Percentiles rank a stretch among this genome's conserved stretches.
phyloP scores from a whole-genome alignment of 2,113 vertebrate genomes.

The Chionodraco myersi region DNA sequence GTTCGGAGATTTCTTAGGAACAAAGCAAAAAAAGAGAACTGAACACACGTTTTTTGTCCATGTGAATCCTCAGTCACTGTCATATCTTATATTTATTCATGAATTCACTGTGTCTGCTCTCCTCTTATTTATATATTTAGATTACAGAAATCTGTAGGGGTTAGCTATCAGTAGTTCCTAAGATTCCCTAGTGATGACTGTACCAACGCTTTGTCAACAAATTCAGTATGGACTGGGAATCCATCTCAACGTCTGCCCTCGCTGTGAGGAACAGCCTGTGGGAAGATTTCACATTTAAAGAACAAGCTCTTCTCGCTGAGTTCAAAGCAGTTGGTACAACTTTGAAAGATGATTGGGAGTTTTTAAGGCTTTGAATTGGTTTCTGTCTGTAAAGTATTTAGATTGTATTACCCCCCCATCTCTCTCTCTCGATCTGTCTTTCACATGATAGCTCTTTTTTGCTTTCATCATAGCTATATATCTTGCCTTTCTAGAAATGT shows the following conservation, averaged over 20 bases:
- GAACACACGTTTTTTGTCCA: constrained; percentile 1
- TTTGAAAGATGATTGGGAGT: constrained; percentile 61
- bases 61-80: constrained; percentile 21
- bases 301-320: constrained; percentile 45
- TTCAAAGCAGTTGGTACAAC: constrained; percentile 61
- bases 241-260: constrained; percentile 51
- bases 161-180: constrained; percentile 47
- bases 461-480: constrained; percentile 11
- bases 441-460: constrained; percentile 17
- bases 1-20: constrained; percentile 33
- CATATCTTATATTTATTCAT: constrained; percentile 60
- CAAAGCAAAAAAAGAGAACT: neutral
- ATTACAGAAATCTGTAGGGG: constrained; percentile 42
- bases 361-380: constrained; percentile 71
- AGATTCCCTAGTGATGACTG: constrained; percentile 51
- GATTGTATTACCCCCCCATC: constrained; percentile 10
- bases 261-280: constrained; percentile 58
- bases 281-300: constrained; percentile 66
- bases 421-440: constrained; percentile 23
- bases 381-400: constrained; percentile 61
- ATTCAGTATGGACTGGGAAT: constrained; percentile 39
- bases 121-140: constrained; percentile 54
- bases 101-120: constrained; percentile 41
- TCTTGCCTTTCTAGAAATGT: constrained; percentile 21
- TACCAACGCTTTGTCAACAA: constrained; percentile 77